Evolutionary conservation across 2,797 vertebrate genomes (phyloP), one percentile per base, ranked within the genome.

Genomic region (Gastrophryne carolinensis): DNA sequence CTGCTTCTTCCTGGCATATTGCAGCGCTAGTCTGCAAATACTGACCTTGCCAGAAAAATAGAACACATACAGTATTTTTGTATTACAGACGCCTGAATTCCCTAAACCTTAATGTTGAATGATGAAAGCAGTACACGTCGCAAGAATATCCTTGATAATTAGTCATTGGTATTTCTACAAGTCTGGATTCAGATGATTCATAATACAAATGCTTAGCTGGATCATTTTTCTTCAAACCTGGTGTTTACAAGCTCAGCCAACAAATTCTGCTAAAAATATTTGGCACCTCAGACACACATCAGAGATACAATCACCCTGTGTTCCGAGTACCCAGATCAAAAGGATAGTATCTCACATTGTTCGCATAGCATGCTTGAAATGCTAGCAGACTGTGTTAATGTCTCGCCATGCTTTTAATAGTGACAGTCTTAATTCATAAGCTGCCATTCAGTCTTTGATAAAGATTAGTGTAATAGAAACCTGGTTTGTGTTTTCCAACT

Each of bases 181-280:
- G 54, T 50, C 56, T 61, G 56, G 37, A 34, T 6, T 19, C n/a
- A 7, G 27, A 17, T 72, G 68, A 72, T 37, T 72, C 68, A 72
- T 54, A 21, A 61, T 54, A 72, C 39, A 72, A 60, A 72, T 3
- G 37, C 27, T 26, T 12, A 72, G 47, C 21, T 57, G 29, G 15
- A 57, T 57, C 52, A 69, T 4, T 56, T 17, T 30, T 61, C n/a
- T n/a, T 30, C 11, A 71, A 60, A 30, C 13, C 7, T 19, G 26
- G 3, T 44, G 68, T 71, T 54, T 71, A 39, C n/a, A 5, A 32
- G n/a, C 23, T 11, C 26, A 50, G 68, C 68, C 56, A 60, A 72
- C 56, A 72, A 35, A 60, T 72, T 49, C 68, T 49, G 32, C 17
- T 52, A 72, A 60, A 72, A 27, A 35, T 58, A 70, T 72, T 61